Evolutionary conservation across 1,140 invertebrate species (phyloP), one percentile per base, ranked within the genome.

Genomic region (Oncopodura yosiiana): DNA sequence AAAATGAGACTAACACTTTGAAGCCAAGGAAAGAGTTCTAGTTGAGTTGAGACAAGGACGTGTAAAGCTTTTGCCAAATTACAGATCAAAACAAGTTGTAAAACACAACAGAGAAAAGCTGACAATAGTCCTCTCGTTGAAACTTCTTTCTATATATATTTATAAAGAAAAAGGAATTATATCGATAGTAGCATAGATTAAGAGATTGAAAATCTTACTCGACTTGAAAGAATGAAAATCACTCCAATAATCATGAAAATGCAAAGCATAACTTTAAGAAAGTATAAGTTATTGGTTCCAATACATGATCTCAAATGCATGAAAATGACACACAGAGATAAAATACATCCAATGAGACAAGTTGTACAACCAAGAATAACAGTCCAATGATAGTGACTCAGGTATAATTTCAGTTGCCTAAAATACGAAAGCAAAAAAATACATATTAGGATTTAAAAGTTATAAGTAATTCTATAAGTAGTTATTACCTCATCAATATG

Each of bases 21-120:
- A 29, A 62, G 61, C 56, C 56, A 62, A 6, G 56, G 61, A 21
- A 54, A 59, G n/a, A 56, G 18, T 6, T 59, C 52, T 14, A 43
- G 29, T 41, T 54, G 49, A 6, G 49, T 41, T 30, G 56, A 42
- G 6, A 62, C 11, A n/a, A 62, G 41, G 18, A 62, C 38, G 14
- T 39, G 41, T 14, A 62, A 19, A 2, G 50, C 23, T 24, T 56
- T 62, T 21, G 61, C 56, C 48, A 62, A 30, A 30, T 62, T 56
- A 42, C 49, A 54, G 26, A 52, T 53, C 3, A 62, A 34, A 4
- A 53, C 43, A 2, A 53, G 26, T 18, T 59, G 53, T 11, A 58
- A 16, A n/a, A 59, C 30, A 14, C 56, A 59, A 36, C 56, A 59
- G 12, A 53, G 41, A 16, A 24, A 30, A 9, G 53, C 49, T 36